Evolutionary conservation across 92 coral and sea anemone species (phyloP).

Genomic region (Palythoa grandiflora): DNA sequence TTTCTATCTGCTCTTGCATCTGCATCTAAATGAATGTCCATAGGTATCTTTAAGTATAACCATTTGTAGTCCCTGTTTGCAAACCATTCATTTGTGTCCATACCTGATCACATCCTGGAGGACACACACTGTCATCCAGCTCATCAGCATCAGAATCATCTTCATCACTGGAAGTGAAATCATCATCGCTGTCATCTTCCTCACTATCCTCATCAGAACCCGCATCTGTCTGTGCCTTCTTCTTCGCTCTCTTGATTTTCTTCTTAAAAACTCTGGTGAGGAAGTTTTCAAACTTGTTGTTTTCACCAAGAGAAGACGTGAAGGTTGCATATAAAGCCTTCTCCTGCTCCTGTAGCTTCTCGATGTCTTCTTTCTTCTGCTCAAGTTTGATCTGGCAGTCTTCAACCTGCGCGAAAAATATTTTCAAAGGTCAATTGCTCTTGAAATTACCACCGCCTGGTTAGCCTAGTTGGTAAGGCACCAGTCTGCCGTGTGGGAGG

Average conservation of each 20-base stretch:
- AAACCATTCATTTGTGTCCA: conserved; percentile 2
- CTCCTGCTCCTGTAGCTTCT: conserved; percentile 93
- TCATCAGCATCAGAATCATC: conserved; percentile 95
- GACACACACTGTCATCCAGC: conserved; percentile 97
- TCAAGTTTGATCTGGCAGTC: conserved; percentile 95
- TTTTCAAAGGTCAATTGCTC: neutral
- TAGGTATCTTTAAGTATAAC: neutral
- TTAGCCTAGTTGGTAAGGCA: too few species aligned
- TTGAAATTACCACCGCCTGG: too few species aligned
- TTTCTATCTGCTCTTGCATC: neutral
- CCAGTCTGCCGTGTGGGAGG: too few species aligned
- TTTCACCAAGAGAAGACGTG: conserved; percentile 93
- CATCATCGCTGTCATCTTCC: conserved; percentile 98
- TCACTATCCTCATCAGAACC: conserved; percentile 99
- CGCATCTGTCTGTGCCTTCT: conserved; percentile 87
- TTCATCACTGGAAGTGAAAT: conserved; percentile 94
- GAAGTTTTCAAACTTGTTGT: conserved; percentile 96
- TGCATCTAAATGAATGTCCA: neutral
- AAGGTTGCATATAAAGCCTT: conserved; percentile 90
- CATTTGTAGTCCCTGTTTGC: neutral
- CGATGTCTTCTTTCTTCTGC: conserved; percentile 92
- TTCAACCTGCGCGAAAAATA: conserved; percentile 73
- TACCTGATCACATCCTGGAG: conserved; percentile 98
- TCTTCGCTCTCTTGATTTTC: conserved; percentile 97
- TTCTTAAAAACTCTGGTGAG: conserved; percentile 95